phyloP scores from a whole-genome alignment of 2,797 vertebrate species.

The Apodemus agrarius region DNA sequence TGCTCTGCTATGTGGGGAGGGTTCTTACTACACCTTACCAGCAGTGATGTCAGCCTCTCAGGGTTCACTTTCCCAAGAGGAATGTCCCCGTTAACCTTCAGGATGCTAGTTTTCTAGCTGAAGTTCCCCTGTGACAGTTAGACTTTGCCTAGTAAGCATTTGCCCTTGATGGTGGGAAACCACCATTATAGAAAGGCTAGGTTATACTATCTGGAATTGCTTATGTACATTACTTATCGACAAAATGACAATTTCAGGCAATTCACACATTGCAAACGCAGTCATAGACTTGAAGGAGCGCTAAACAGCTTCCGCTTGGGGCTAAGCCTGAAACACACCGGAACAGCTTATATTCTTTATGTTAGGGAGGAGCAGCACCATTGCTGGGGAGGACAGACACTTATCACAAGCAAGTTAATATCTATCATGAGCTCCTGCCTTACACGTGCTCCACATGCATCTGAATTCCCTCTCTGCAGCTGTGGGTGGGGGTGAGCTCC shows the following conservation, averaged over 20 bases:
- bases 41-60: neutral
- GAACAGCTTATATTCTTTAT: neutral
- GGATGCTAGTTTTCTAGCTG: neutral
- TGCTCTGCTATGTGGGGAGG: neutral
- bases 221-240: neutral
- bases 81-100: neutral
- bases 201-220: neutral
- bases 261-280: slow-evolving; percentile 6
- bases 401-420: slow-evolving; percentile 38
- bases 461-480: neutral
- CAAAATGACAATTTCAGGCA: neutral
- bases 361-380: neutral
- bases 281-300: neutral
- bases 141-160: neutral
- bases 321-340: neutral
- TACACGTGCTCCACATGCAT: neutral
- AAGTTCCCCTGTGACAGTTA: neutral
- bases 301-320: slow-evolving; percentile 6
- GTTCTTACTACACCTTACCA: neutral
- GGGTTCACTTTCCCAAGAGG: neutral
- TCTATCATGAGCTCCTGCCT: neutral
- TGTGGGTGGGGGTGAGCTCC: neutral
- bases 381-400: neutral
- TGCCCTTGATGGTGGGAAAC: neutral
- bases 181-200: neutral